Conservation (phyloP, 2,888 invertebrate genomes). For the Epistrophe eligans region DNA sequence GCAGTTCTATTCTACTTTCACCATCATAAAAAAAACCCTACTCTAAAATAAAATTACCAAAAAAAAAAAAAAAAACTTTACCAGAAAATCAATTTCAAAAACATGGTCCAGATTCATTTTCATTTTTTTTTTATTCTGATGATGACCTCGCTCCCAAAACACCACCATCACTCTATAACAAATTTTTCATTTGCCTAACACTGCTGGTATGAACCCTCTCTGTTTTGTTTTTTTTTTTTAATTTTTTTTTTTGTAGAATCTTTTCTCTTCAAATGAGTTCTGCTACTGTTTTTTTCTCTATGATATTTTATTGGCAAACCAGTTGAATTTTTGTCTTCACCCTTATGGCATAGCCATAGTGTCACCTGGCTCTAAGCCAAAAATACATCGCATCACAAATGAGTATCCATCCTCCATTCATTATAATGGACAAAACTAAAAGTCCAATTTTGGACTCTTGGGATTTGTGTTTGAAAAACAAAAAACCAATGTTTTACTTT, state of each 20-base stretch:
- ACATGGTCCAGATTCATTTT: conserved; percentile 36
- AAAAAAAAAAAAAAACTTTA: background rate
- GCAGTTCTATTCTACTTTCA: background rate
- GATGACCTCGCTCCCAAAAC: conserved; percentile 36
- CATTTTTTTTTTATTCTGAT: background rate
- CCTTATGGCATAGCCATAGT: conserved; percentile 37
- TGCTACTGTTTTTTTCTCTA: background rate
- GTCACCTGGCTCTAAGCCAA: conserved; percentile 70
- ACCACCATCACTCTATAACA: background rate
- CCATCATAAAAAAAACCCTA: conserved; percentile 5
- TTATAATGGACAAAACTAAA: conserved; percentile 19
- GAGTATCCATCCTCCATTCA: conserved; percentile 15
- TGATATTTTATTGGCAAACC: conserved; percentile 61
- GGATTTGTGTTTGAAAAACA: background rate
- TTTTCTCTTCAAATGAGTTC: conserved; percentile 27
- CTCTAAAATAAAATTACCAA: no score
- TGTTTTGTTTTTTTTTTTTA: background rate
- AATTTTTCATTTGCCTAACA: conserved; percentile 4
- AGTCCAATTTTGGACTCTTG: conserved; percentile 34
- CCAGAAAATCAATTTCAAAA: conserved; percentile 34
- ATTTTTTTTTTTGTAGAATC: background rate
- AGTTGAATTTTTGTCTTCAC: conserved; percentile 29
- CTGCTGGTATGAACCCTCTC: background rate
- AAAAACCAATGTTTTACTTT: conserved; percentile 31
- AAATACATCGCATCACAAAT: conserved; percentile 43